phyloP scores from a whole-genome alignment of 2,888 invertebrate species.

The Xestoiulus laeticollis region DNA sequence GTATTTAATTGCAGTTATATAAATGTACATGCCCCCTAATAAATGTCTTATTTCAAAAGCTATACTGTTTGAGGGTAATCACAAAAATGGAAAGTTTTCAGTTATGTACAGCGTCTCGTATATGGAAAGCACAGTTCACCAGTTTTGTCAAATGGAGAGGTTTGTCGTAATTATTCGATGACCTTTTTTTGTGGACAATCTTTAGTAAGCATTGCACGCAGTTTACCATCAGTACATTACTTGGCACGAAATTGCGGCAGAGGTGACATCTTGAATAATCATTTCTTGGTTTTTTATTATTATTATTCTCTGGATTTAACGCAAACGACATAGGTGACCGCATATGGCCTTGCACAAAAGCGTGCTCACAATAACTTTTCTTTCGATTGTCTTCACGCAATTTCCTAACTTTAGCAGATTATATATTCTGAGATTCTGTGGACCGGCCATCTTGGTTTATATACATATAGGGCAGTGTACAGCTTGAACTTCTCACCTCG shows the following conservation, averaged over 20 bases:
- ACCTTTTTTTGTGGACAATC: background rate
- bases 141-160: background rate
- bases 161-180: background rate
- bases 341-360: background rate
- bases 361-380: background rate
- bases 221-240: background rate
- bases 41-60: no score
- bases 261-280: conserved; percentile 10
- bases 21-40: no score
- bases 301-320: background rate
- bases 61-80: background rate
- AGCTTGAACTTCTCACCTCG: conserved; percentile 35
- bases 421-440: background rate
- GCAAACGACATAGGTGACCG: conserved; percentile 15
- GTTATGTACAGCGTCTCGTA: no score
- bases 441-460: background rate
- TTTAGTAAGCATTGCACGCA: background rate
- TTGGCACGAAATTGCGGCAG: background rate
- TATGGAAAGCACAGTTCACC: background rate
- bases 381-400: background rate
- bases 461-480: conserved; percentile 18
- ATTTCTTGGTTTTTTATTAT: background rate
- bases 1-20: background rate
- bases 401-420: background rate
- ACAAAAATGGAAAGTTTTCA: background rate